phyloP scores from a whole-genome alignment of 2,888 invertebrate species.

The Sisyra terminalis region DNA sequence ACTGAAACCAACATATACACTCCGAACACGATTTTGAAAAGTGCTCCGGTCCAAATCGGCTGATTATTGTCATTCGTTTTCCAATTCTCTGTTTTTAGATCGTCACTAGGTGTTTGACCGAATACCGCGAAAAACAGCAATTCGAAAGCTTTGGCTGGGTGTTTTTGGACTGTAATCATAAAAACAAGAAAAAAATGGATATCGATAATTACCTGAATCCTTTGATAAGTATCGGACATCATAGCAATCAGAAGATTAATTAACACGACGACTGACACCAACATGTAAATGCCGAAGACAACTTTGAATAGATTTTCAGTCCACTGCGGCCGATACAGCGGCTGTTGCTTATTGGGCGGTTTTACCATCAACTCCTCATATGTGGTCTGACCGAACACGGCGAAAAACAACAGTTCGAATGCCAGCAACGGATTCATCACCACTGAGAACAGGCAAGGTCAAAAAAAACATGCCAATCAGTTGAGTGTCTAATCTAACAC shows the following conservation, averaged over 20 bases:
- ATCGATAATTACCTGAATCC: slow-evolving; percentile 77
- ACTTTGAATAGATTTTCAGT: slow-evolving; percentile 76
- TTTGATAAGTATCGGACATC: slow-evolving; percentile 99
- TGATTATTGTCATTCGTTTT: slow-evolving; percentile 35
- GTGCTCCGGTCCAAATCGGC: slow-evolving; percentile 68
- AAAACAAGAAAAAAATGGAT: slow-evolving; percentile 19
- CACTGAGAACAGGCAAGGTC: slow-evolving; percentile 35
- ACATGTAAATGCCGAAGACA: slow-evolving; percentile 93
- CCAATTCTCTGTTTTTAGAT: slow-evolving; percentile 48
- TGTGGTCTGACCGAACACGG: slow-evolving; percentile 89
- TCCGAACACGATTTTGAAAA: slow-evolving; percentile 78
- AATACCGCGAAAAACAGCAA: slow-evolving; percentile 98
- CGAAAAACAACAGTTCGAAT: slow-evolving; percentile 95
- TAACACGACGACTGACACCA: slow-evolving; percentile 94
- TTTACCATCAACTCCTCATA: slow-evolving; percentile 51
- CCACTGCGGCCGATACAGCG: slow-evolving; percentile 63
- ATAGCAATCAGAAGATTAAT: slow-evolving; percentile 99
- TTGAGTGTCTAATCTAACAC: background rate
- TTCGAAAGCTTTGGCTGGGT: slow-evolving; percentile 87
- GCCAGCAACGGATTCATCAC: slow-evolving; percentile 79
- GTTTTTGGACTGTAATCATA: slow-evolving; percentile 74
- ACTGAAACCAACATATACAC: slow-evolving; percentile 98
- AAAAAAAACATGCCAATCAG: slow-evolving; percentile 3
- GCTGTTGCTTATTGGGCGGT: slow-evolving; percentile 40
- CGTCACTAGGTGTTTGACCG: slow-evolving; percentile 76